phyloP scores from a whole-genome alignment of 1,140 invertebrate species.

The Eupristina koningsbergeri region DNA sequence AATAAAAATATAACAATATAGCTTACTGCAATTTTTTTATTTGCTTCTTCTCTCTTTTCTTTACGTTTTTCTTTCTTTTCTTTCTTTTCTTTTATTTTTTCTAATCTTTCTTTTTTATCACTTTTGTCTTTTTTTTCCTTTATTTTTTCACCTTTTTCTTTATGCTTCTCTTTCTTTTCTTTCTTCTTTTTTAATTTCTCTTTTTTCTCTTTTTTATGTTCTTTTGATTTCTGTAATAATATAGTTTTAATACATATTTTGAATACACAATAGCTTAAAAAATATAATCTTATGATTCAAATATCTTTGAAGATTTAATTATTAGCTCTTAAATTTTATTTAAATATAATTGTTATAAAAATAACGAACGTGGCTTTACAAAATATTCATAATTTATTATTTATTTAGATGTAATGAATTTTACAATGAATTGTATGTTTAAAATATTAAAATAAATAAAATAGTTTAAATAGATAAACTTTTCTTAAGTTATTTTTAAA shows the following conservation, averaged over 20 bases:
- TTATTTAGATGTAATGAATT: too few species aligned
- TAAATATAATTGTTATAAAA: too few species aligned
- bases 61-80: slow-evolving; percentile 77
- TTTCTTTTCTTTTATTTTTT: slow-evolving; percentile 75
- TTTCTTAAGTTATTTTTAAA: too few species aligned
- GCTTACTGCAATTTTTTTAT: slow-evolving; percentile 59
- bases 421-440: too few species aligned
- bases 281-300: background rate
- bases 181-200: slow-evolving; percentile 85
- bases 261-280: background rate
- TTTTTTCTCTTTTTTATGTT: slow-evolving; percentile 82
- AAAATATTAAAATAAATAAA: too few species aligned
- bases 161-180: slow-evolving; percentile 83
- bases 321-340: background rate
- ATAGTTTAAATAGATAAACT: too few species aligned
- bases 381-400: too few species aligned
- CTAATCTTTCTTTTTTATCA: slow-evolving; percentile 74
- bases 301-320: background rate
- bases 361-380: too few species aligned
- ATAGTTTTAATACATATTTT: background rate
- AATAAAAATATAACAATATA: background rate
- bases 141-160: slow-evolving; percentile 76
- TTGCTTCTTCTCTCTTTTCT: slow-evolving; percentile 75
- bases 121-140: slow-evolving; percentile 78
- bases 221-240: slow-evolving; percentile 77